Conservation (phyloP, 2,113 vertebrate genomes). For the Semnornis frantzii region DNA sequence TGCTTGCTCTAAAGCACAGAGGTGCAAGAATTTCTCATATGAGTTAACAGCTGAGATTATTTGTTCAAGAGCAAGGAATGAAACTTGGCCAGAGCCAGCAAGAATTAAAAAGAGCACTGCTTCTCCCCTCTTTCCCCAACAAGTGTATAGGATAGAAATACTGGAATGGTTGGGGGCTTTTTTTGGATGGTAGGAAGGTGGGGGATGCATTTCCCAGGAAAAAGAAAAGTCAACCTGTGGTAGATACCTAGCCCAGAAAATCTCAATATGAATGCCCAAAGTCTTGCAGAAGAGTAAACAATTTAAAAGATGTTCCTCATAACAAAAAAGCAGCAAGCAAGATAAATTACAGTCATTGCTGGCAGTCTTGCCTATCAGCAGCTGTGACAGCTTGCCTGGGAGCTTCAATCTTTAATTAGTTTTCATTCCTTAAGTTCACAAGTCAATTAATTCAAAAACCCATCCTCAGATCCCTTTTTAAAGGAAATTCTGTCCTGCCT, state of each 20-base stretch:
- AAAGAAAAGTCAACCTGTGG: not conserved
- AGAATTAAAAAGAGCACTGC: not conserved
- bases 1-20: not conserved
- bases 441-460: slow-evolving; percentile 49
- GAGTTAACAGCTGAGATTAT: not conserved
- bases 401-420: slow-evolving; percentile 48
- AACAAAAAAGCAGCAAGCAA: not conserved
- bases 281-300: slow-evolving; percentile 5
- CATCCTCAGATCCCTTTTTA: not conserved
- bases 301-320: not conserved
- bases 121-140: not conserved
- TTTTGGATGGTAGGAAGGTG: no score
- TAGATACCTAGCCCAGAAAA: not conserved
- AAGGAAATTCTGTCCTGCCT: slow-evolving; percentile 11
- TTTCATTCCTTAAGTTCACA: slow-evolving; percentile 54
- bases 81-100: not conserved
- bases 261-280: not conserved
- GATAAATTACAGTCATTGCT: slow-evolving; percentile 9
- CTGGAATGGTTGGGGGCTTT: not conserved
- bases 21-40: not conserved
- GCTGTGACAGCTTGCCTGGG: slow-evolving; percentile 32
- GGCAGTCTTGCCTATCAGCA: slow-evolving; percentile 25
- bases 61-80: not conserved
- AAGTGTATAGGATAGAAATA: not conserved
- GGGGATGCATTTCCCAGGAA: not conserved